A percentile compares a stretch with the other conserved stretches of the same genome.
phyloP scores from a whole-genome alignment of 2,888 invertebrate species.

The Drosophila subquinaria region DNA sequence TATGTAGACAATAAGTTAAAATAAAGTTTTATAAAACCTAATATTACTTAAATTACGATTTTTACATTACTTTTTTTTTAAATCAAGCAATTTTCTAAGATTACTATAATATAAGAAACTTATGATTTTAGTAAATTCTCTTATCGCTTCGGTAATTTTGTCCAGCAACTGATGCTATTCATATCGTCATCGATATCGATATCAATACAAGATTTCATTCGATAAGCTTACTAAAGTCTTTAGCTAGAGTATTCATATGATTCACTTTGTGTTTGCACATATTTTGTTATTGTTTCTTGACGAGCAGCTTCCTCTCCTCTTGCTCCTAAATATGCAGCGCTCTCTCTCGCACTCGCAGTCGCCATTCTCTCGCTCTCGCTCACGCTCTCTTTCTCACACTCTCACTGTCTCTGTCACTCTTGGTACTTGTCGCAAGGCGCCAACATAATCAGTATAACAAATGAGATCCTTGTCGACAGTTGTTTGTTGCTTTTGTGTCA shows the following conservation, averaged over 20 bases:
- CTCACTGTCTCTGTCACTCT: not conserved
- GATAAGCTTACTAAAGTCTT: not conserved
- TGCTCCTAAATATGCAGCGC: not conserved
- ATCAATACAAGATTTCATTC: not conserved
- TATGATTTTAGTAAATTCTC: not conserved
- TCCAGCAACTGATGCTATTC: not conserved
- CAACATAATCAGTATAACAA: conserved; percentile 85
- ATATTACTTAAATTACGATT: too few relatives aligned
- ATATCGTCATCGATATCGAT: conserved; percentile 2
- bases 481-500: conserved; percentile 81
- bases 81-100: too few relatives aligned
- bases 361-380: not conserved
- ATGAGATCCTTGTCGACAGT: conserved; percentile 85
- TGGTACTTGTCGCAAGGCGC: conserved; percentile 66
- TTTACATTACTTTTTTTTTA: too few relatives aligned
- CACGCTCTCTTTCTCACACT: conserved; percentile 5
- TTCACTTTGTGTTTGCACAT: conserved; percentile 10
- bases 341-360: not conserved
- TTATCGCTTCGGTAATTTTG: not conserved
- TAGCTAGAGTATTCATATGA: conserved; percentile 20
- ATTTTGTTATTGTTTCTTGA: conserved; percentile 44
- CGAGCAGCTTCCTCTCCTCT: conserved; percentile 7
- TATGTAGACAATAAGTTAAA: too few relatives aligned
- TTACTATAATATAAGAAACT: too few relatives aligned
- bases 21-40: too few relatives aligned